Percentiles rank a stretch among this genome's conserved stretches.
Evolutionary conservation across 2,888 invertebrate species (phyloP).

Genomic region (Subacronicta megacephala): DNA sequence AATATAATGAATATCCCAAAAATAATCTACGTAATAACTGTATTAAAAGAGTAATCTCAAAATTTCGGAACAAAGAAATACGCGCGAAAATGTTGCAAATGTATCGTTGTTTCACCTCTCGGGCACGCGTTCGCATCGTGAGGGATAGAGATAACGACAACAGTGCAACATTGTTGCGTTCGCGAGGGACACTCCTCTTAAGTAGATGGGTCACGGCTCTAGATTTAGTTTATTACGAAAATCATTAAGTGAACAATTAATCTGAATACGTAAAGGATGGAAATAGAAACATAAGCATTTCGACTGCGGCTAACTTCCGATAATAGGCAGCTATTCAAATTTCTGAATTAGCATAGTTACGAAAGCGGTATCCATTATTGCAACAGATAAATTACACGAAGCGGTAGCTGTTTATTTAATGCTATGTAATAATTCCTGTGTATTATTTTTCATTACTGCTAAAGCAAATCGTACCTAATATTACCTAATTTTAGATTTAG

Average conservation of each 20-base stretch:
- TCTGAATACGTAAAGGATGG: constrained; percentile 72
- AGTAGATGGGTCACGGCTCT: constrained; percentile 78
- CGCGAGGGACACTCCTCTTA: no score
- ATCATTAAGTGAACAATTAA: constrained; percentile 80
- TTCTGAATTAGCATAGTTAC: constrained; percentile 66
- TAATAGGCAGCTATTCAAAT: constrained; percentile 69
- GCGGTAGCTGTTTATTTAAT: constrained; percentile 27
- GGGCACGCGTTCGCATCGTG: no score
- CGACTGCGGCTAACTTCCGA: constrained; percentile 72
- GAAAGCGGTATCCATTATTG: constrained; percentile 56
- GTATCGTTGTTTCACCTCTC: no score
- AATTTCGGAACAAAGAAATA: no score
- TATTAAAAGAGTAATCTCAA: no score
- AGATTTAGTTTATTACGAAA: constrained; percentile 82
- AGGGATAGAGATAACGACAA: no score
- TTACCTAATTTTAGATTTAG: no score
- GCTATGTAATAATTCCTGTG: constrained; percentile 22
- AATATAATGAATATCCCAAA: no score
- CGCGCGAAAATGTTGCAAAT: no score
- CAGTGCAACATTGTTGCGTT: no score
- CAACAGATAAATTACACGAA: constrained; percentile 46
- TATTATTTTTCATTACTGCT: constrained; percentile 5
- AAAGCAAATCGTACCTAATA: not conserved
- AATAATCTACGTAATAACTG: no score
- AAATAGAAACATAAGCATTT: constrained; percentile 74